Base-by-base conservation (phyloP, 2,888 invertebrate species). In the Noctuana brunneofusca region DNA sequence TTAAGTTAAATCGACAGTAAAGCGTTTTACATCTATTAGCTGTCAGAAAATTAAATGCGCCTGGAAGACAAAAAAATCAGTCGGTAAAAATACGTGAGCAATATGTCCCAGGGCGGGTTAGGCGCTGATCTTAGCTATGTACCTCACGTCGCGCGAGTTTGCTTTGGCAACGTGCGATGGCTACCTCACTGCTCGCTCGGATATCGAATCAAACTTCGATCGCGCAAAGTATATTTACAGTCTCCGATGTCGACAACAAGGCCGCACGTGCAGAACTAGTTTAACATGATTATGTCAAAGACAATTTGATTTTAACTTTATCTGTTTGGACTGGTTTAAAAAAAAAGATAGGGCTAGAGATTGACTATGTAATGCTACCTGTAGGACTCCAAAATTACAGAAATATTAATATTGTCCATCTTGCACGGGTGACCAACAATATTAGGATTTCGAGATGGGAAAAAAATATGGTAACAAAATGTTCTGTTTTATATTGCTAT, bases 61-160 rank as follows among this genome's bases (percentile, higher is more conserved):
- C 80, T 79, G 76, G 75, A 76, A 79, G 80, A 83, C 84, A 85
- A 85, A 85, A 87, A 86, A 86, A 84, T 81, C 81, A 81, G 82
- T 81, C 78, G 81, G 79, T 74, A 76, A 72, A 78, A 80, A 78
- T 82, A 88, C 89, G 89, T 89, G 89, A 88, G 87, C 88, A 87
- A 89, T 89, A 86, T 84, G 86, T 87, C 84, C 79, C 78, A 57
- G 68, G 73, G 80, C 74, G 79, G 76, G 77, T 76, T 75, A 73
- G 75, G 68, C 68, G 68, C 67, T 71, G 78, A 77, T 77, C 80
- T 74, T 72, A 68, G 73, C 16, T 86, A 88, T 88, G 87, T 87
- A 74, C 73, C 79, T 84, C 89, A 88, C 89, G 89, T 88, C 71
- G 69, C 69, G 69, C 73, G 82, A 87, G 87, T 87, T 88, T 88